These are phyloP conservation scores for Lacanobia wlatinum DNA, from an alignment of 2,888 invertebrate species.

Conservation along the genomic window DNA sequence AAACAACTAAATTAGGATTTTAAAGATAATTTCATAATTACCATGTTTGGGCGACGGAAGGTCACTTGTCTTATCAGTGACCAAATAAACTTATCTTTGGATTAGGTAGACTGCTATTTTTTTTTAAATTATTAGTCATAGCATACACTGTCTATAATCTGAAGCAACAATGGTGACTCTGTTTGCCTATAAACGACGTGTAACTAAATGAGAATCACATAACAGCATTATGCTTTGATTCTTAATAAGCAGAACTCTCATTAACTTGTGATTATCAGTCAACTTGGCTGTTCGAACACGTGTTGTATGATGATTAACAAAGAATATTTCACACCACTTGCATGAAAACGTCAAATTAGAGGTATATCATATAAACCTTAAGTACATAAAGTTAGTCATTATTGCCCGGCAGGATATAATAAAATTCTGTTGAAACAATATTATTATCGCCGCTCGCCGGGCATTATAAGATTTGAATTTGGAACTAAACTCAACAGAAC, in stretches of 20 bases:
- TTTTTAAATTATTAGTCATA: constrained; percentile 35
- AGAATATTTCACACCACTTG: too few relatives aligned
- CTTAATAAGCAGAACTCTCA: constrained; percentile 22
- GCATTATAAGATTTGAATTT: too few relatives aligned
- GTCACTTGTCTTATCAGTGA: constrained; percentile 31
- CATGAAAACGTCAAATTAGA: too few relatives aligned
- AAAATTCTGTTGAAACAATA: too few relatives aligned
- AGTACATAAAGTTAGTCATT: too few relatives aligned
- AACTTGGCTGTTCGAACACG: constrained; percentile 18
- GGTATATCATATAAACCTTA: too few relatives aligned
- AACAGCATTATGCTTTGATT: constrained; percentile 31
- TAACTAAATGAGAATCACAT: constrained; percentile 21
- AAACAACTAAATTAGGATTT: neutral
- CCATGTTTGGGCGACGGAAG: constrained; percentile 19
- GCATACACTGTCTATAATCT: constrained; percentile 9
- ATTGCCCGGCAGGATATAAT: too few relatives aligned
- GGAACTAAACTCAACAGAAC: too few relatives aligned
- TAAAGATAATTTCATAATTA: constrained; percentile 8
- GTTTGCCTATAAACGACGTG: constrained; percentile 40
- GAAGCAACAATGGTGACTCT: constrained; percentile 29
- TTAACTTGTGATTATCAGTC: constrained; percentile 34
- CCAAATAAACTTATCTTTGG: constrained; percentile 43
- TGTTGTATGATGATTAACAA: neutral
- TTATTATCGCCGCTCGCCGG: too few relatives aligned
- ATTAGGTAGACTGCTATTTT: constrained; percentile 10